Base-by-base conservation (phyloP, 2,113 vertebrate genomes). In the Peromyscus leucopus region DNA sequence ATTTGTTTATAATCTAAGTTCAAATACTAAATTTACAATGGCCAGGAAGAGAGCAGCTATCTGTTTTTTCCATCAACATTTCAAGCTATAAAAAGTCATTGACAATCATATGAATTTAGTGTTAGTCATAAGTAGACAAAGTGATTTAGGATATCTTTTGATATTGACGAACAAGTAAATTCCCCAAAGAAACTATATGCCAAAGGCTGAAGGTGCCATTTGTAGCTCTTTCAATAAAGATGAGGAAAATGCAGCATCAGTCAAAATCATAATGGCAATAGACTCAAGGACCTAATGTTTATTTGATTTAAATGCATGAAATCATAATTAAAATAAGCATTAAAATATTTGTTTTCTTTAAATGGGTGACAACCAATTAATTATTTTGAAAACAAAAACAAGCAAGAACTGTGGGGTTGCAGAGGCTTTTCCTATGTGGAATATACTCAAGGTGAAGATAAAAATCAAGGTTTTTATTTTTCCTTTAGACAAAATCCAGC, bases 351-450 rank as follows among this genome's bases (percentile, higher is more conserved):
- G 11, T 63, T 88, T 95, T 9, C 26, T 31, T 95, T 91, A 80
- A 39, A 46, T 72, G 42, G 7, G 46, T 31, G 7, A 10, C 7
- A 89, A 12, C 1, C 28, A 94, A 84, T 36, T 39, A 88, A 61
- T 82, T 78, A 79, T 63, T 92, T 71, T 92, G 69, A 92, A 94
- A 86, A 51, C 63, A 13, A 24, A 75, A 96, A 87, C 46, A 46
- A 83, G 8, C 22, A 89, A 26, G 86, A 57, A 74, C 7, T 39
- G 2, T 65, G 24, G 26, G 8, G 7, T 84, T 46, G 10, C 4
- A 19, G 24, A 46, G 74, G 15, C 6, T 28, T 67, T 86, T 83
- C 31, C 31, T 84, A 6, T 36, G 42, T 46, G 12, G 71, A 31
- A 24, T 61, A 16, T 39, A 95, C 0, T 86, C 26, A 75, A 10